Conservation (phyloP, 2,113 vertebrate species). For the Nothocercus julius region DNA sequence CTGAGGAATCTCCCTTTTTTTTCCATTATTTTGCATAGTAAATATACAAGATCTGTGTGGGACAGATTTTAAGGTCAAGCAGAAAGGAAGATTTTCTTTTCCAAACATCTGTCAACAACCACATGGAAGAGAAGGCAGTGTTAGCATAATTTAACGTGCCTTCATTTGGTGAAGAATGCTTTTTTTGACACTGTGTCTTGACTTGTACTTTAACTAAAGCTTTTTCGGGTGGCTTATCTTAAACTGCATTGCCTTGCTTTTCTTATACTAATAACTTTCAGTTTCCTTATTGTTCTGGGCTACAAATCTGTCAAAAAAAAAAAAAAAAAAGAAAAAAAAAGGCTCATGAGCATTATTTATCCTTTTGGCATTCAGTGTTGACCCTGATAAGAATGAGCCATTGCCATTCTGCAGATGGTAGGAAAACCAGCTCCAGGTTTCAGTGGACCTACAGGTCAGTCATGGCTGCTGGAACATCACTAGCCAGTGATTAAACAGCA, state of each 20-base stretch:
- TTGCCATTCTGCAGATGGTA: conserved; percentile 30
- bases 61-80: conserved; percentile 73
- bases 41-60: conserved; percentile 29
- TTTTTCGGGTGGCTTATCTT: conserved; percentile 63
- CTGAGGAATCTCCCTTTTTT: not conserved
- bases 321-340: not conserved
- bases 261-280: conserved; percentile 57
- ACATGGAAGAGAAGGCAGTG: conserved; percentile 53
- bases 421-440: conserved; percentile 6
- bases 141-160: conserved; percentile 60
- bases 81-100: conserved; percentile 68
- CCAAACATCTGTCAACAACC: conserved; percentile 69
- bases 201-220: conserved; percentile 59
- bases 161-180: conserved; percentile 58
- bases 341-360: not conserved
- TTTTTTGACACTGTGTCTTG: conserved; percentile 65
- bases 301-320: conserved; percentile 42
- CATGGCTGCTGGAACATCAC: not conserved
- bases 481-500: not conserved
- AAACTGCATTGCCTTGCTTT: conserved; percentile 48
- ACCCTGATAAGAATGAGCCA: conserved; percentile 5
- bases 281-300: not conserved
- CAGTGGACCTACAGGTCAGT: not conserved
- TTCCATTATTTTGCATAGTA: conserved; percentile 39
- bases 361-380: not conserved